Conservation (phyloP, 92 coral and sea anemone species). For the Palythoa grandiflora region DNA sequence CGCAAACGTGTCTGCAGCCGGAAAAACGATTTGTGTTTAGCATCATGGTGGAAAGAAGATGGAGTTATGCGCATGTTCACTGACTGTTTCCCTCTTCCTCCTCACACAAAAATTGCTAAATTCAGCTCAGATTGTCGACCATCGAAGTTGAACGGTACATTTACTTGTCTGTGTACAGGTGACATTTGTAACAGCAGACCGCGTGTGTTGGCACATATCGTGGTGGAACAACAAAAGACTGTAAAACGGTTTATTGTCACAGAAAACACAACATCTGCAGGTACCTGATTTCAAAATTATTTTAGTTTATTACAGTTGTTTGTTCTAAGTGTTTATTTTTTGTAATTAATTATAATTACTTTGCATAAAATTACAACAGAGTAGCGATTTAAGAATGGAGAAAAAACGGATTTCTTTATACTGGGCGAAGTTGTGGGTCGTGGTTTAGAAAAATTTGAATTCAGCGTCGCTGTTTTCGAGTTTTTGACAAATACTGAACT, state of each 20-base stretch:
- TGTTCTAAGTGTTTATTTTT: too few relatives aligned
- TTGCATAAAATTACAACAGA: too few relatives aligned
- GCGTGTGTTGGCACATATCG: background rate
- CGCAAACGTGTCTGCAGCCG: slow-evolving; percentile 38
- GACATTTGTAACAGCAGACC: slow-evolving; percentile 11
- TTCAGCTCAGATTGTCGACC: slow-evolving; percentile 8
- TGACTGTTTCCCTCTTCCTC: slow-evolving; percentile 27
- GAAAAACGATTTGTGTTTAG: slow-evolving; percentile 38
- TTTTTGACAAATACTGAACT: too few relatives aligned
- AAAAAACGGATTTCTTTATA: too few relatives aligned
- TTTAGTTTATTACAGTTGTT: too few relatives aligned
- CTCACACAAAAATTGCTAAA: slow-evolving; percentile 9
- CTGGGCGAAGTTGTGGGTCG: too few relatives aligned
- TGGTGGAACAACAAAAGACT: background rate
- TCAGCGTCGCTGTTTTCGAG: too few relatives aligned
- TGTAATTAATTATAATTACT: too few relatives aligned
- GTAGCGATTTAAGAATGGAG: too few relatives aligned
- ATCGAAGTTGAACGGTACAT: slow-evolving; percentile 1
- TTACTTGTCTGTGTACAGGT: slow-evolving; percentile 27
- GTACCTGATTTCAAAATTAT: background rate
- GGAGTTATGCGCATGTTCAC: slow-evolving; percentile 41
- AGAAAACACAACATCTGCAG: slow-evolving; percentile 17
- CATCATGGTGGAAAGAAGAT: slow-evolving; percentile 34
- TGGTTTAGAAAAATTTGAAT: too few relatives aligned
- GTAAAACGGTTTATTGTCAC: background rate